A percentile compares a stretch with the other conserved stretches of the same genome.
Conservation (phyloP, 2,797 vertebrate species). For the Mallotus villosus region DNA sequence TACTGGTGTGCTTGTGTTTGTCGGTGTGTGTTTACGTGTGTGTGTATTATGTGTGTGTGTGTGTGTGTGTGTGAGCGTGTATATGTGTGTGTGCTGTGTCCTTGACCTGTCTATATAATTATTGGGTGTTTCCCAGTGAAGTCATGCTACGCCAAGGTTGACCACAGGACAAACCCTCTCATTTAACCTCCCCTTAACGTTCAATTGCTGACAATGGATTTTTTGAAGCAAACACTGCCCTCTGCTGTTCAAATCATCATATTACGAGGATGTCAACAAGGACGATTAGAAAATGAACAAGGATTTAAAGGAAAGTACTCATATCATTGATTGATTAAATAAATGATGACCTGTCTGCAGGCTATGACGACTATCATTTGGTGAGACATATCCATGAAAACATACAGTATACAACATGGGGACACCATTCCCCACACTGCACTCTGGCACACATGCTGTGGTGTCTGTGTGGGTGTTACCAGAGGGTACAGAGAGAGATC, state of each 20-base stretch:
- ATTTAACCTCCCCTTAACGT: neutral
- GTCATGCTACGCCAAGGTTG: slow-evolving; percentile 41
- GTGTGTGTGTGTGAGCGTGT: neutral
- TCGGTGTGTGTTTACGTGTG: slow-evolving; percentile 12
- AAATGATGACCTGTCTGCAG: too few relatives aligned
- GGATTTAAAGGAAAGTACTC: neutral
- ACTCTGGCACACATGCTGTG: too few relatives aligned
- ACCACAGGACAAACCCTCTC: slow-evolving; percentile 31
- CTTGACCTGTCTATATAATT: slow-evolving; percentile 34
- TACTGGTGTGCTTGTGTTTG: too few relatives aligned
- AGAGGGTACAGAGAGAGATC: too few relatives aligned
- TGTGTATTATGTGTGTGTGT: neutral
- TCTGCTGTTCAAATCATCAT: slow-evolving; percentile 48
- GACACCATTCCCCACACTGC: too few relatives aligned
- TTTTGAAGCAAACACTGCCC: slow-evolving; percentile 47
- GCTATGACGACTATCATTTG: too few relatives aligned
- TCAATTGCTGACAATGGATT: neutral
- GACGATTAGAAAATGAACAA: neutral
- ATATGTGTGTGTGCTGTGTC: slow-evolving; percentile 12
- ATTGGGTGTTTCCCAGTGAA: slow-evolving; percentile 41
- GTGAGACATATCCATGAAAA: too few relatives aligned
- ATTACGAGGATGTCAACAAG: neutral
- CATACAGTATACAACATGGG: too few relatives aligned
- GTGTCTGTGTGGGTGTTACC: too few relatives aligned
- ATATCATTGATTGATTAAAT: too few relatives aligned